These are phyloP conservation scores for Caloenas nicobarica DNA, from an alignment of 2,113 vertebrate genomes.

Conservation along the genomic window DNA sequence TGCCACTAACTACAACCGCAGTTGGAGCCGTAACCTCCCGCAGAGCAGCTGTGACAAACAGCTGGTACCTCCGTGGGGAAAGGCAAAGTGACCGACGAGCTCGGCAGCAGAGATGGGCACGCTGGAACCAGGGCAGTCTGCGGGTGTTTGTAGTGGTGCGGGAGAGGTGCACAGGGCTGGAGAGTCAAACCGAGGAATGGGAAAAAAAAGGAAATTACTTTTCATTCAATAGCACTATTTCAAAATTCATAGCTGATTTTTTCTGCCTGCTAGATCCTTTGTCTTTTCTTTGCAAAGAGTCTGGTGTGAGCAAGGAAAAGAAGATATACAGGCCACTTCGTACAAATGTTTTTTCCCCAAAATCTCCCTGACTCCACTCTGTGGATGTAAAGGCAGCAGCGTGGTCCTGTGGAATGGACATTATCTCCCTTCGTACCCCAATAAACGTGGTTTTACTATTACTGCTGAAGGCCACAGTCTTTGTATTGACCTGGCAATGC, in stretches of 20 bases:
- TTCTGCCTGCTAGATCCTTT: background rate
- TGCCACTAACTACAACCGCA: too few relatives aligned
- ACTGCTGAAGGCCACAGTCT: background rate
- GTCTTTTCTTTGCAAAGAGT: background rate
- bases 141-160: background rate
- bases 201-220: background rate
- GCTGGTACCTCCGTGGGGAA: rapidly evolving
- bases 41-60: too few relatives aligned
- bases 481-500: background rate
- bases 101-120: background rate
- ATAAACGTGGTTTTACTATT: background rate
- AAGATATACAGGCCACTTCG: background rate
- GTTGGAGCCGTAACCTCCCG: too few relatives aligned
- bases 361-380: background rate
- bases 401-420: background rate
- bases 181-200: background rate
- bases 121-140: background rate
- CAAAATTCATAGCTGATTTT: background rate
- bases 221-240: background rate
- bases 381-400: background rate
- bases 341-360: background rate
- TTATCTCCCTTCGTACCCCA: background rate
- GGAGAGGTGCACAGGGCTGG: background rate
- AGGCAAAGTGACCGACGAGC: background rate
- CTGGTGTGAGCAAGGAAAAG: background rate